Evolutionary conservation across 2,113 vertebrate species (phyloP).

Genomic region (Catagonus wagneri): DNA sequence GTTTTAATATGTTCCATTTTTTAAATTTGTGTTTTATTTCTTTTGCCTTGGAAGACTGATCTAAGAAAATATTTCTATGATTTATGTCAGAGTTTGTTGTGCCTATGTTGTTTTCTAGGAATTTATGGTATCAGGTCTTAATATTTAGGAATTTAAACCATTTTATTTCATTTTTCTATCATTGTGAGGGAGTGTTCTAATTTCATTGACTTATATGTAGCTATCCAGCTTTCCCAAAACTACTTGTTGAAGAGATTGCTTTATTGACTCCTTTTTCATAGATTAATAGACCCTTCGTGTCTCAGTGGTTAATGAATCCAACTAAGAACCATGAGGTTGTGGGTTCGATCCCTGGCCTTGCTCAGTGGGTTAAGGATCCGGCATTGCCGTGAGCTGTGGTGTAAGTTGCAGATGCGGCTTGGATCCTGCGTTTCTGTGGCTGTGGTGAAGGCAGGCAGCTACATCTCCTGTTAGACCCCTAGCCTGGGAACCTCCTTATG

Average conservation of each 20-base stretch:
- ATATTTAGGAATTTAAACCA: background rate
- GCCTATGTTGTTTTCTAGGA: background rate
- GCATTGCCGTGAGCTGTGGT: no score
- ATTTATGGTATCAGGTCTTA: background rate
- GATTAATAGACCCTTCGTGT: no score
- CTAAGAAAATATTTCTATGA: background rate
- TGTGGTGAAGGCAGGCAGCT: no score
- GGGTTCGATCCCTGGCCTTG: no score
- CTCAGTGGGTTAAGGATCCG: no score
- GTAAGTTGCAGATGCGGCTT: no score
- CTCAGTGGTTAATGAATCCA: no score
- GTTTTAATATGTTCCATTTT: background rate
- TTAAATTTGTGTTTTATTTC: background rate
- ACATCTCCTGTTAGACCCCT: no score
- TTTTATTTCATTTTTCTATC: background rate
- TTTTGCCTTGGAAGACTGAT: background rate
- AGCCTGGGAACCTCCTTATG: no score
- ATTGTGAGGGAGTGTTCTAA: background rate
- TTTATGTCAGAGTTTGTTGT: background rate
- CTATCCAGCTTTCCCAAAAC: background rate
- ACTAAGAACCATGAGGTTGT: no score
- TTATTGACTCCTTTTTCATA: background rate
- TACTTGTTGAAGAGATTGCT: background rate
- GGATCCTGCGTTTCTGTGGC: no score
- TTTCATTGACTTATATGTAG: background rate